Conservation (phyloP, 2,888 invertebrate species). For the Diaprepes abbreviatus region DNA sequence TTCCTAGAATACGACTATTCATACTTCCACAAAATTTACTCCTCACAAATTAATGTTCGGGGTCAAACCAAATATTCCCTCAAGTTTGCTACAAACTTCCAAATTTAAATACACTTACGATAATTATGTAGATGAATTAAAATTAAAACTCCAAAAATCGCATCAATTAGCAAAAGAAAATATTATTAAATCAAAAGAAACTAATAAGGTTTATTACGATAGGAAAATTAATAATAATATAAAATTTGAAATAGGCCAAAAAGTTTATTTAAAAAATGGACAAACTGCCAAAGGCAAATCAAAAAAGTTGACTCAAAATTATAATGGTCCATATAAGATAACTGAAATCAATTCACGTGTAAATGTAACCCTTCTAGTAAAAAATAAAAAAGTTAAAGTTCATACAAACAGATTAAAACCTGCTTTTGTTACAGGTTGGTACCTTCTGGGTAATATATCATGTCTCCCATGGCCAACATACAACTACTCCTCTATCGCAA, state of each 20-base stretch:
- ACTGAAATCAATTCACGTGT: conserved; percentile 34
- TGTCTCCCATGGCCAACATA: too few relatives aligned
- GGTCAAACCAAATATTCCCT: not conserved
- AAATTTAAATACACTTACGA: conserved; percentile 56
- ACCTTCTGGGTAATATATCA: too few relatives aligned
- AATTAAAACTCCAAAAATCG: conserved; percentile 51
- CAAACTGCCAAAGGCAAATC: conserved; percentile 26
- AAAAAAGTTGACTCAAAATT: conserved; percentile 47
- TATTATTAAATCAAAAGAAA: conserved; percentile 49
- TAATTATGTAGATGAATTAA: conserved; percentile 50
- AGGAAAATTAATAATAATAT: conserved; percentile 32
- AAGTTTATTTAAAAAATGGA: conserved; percentile 35
- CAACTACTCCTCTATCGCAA: too few relatives aligned
- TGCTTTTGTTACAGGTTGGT: conserved; percentile 46
- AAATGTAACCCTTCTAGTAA: conserved; percentile 40
- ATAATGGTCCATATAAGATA: conserved; percentile 41
- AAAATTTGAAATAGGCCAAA: conserved; percentile 39
- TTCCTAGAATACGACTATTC: conserved; percentile 58
- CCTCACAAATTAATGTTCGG: conserved; percentile 60
- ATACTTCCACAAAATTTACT: conserved; percentile 58
- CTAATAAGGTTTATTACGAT: conserved; percentile 54
- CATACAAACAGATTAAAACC: conserved; percentile 45
- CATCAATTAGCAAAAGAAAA: conserved; percentile 52
- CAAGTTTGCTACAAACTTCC: conserved; percentile 21
- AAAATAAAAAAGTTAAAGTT: conserved; percentile 42